Evolutionary conservation across 2,113 vertebrate species (phyloP), one percentile per base, ranked within the genome.

Genomic region (Macrotus californicus): DNA sequence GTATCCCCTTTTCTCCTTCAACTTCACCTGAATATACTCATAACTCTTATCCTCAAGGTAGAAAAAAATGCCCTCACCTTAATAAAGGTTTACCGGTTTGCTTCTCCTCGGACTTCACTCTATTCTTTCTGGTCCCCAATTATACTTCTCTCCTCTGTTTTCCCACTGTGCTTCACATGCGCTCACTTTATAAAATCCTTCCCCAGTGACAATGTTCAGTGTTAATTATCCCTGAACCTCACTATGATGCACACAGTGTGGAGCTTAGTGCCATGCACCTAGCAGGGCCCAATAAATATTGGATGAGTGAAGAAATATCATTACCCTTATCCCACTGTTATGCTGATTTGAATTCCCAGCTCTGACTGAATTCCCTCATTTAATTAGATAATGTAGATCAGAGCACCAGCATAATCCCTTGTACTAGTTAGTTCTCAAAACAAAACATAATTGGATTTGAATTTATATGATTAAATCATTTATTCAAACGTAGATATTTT

Each of bases 331-430:
- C 59, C 69, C 19, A 89, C 22, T 82, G n/a, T 83, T 86, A 31
- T 10, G 34, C 19, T 80, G 89, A 76, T 93, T 93, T 61, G 39
- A 24, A 56, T 85, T 87, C 46, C 24, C 6, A 0, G 26, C 24
- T 56, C n/a, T 79, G 34, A 77, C 19, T 66, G 8, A 95, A 91
- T 86, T 73, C 31, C 29, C 41, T 7, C 22, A 64, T 84, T 95
- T 91, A 80, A 96, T 96, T 95, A 93, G 72, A 24, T 73, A 91
- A 84, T 89, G 86, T 83, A 50, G 81, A 85, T 56, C 8, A 93
- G 31, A 89, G 39, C 5, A 61, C 5, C 10, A 46, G 24, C 7
- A 54, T 85, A 50, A 76, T 94, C 1, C 12, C 11, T 81, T 29
- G 9, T 41, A n/a, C 26, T 50, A 31, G 48, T 56, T n/a, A 43